Percentiles rank a stretch among this genome's conserved stretches.
Evolutionary conservation across 2,888 invertebrate species (phyloP).

Genomic region (Caenorhabditis drosophilae): DNA sequence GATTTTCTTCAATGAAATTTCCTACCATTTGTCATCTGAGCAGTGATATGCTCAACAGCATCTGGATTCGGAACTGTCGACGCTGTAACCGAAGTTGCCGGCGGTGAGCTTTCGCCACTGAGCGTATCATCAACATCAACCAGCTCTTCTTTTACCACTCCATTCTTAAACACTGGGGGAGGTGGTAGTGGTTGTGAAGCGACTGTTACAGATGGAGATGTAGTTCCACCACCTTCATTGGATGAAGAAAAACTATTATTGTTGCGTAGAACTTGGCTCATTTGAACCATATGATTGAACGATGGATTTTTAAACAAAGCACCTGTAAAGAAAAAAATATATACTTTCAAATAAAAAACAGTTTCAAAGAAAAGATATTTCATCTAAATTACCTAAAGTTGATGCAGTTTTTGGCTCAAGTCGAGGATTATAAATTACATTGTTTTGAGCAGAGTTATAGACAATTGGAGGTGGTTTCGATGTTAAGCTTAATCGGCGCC

Average conservation of each 20-base stretch:
- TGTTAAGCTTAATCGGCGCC: not conserved
- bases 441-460: too few species aligned
- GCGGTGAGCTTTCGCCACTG: too few species aligned
- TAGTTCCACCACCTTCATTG: not conserved
- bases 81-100: too few species aligned
- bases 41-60: too few species aligned
- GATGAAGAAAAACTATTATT: constrained; percentile 21
- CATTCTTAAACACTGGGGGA: not conserved
- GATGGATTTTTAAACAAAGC: constrained; percentile 42
- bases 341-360: too few species aligned
- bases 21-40: too few species aligned
- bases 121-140: constrained; percentile 27
- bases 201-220: not conserved
- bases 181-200: not conserved
- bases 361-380: constrained; percentile 2
- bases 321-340: too few species aligned
- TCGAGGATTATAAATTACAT: not conserved
- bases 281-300: constrained; percentile 43
- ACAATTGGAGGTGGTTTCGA: too few species aligned
- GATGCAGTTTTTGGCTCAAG: not conserved
- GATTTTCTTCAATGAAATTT: too few species aligned
- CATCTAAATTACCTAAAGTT: not conserved
- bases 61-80: too few species aligned
- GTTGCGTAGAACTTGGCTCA: constrained; percentile 42
- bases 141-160: constrained; percentile 21